A percentile compares a stretch with the other conserved stretches of the same genome.
Evolutionary conservation across 2,113 vertebrate species (phyloP).

Genomic region (Pollimyrus isidori): DNA sequence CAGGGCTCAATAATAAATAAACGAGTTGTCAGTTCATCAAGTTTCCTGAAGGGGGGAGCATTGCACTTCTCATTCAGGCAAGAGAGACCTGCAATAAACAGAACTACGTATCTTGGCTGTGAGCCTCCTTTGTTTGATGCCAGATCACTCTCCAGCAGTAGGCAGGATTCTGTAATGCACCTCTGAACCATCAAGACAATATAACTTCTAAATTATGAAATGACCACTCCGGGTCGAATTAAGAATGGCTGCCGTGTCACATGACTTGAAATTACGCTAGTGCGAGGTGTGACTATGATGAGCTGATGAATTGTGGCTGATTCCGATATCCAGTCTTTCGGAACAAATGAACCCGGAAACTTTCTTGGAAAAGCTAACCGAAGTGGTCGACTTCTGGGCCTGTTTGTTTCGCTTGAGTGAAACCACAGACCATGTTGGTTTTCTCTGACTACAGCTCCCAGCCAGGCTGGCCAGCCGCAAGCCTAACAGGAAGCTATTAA

Average conservation of each 20-base stretch:
- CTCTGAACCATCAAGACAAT: not conserved
- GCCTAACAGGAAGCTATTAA: not conserved
- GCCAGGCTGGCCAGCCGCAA: not conserved
- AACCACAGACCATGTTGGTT: not conserved
- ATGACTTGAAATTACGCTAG: not conserved
- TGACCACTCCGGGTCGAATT: not conserved
- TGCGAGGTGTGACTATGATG: not conserved
- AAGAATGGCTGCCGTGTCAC: not conserved
- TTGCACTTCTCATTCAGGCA: slow-evolving; percentile 7
- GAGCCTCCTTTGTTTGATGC: not conserved
- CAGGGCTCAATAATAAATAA: not conserved
- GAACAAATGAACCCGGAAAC: not conserved
- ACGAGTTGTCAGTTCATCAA: not conserved
- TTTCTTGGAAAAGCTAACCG: not conserved
- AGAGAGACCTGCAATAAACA: not conserved
- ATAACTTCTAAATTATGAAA: not conserved
- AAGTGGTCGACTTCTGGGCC: not conserved
- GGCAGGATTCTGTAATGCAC: not conserved
- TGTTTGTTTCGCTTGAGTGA: not conserved
- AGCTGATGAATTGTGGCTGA: not conserved
- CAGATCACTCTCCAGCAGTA: not conserved
- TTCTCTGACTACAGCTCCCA: not conserved
- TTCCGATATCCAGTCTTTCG: not conserved
- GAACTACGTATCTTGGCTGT: not conserved
- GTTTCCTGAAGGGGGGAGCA: slow-evolving; percentile 9